Percentiles rank a stretch among this genome's conserved stretches.
phyloP scores from a whole-genome alignment of 2,888 invertebrate genomes.

The Nezara viridula region DNA sequence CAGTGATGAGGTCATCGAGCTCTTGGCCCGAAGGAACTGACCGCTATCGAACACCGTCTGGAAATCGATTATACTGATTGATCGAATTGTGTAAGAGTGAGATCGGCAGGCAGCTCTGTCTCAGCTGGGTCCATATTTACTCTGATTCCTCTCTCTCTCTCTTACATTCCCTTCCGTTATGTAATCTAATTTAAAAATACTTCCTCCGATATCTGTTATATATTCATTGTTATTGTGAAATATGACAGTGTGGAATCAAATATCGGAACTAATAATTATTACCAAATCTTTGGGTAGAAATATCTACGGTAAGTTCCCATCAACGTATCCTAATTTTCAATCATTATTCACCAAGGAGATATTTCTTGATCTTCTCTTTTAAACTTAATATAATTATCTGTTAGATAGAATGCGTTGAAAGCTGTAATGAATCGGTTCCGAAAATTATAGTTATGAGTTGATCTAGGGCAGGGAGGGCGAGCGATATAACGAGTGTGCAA shows the following conservation, averaged over 20 bases:
- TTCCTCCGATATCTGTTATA: background rate
- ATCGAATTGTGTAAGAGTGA: constrained; percentile 22
- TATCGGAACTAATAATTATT: background rate
- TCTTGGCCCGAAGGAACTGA: background rate
- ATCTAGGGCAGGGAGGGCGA: too few relatives aligned
- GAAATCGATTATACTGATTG: constrained; percentile 27
- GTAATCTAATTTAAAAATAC: constrained; percentile 22
- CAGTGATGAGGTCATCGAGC: constrained; percentile 1
- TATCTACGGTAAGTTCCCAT: background rate
- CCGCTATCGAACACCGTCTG: background rate
- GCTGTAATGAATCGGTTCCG: too few relatives aligned
- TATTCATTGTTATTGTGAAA: constrained; percentile 1
- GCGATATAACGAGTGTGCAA: too few relatives aligned
- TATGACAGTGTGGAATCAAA: background rate
- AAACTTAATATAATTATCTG: too few relatives aligned
- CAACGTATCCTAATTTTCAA: too few relatives aligned
- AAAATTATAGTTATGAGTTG: too few relatives aligned
- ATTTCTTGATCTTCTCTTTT: too few relatives aligned
- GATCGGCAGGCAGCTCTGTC: background rate
- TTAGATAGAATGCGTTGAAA: too few relatives aligned
- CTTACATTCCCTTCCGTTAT: background rate
- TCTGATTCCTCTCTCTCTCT: constrained; percentile 8
- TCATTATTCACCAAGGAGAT: too few relatives aligned
- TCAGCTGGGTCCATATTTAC: background rate
- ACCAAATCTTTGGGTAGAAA: too few relatives aligned